These are phyloP conservation scores for Malacosoma neustria DNA, from an alignment of 2,888 invertebrate genomes.

Conservation along the genomic window DNA sequence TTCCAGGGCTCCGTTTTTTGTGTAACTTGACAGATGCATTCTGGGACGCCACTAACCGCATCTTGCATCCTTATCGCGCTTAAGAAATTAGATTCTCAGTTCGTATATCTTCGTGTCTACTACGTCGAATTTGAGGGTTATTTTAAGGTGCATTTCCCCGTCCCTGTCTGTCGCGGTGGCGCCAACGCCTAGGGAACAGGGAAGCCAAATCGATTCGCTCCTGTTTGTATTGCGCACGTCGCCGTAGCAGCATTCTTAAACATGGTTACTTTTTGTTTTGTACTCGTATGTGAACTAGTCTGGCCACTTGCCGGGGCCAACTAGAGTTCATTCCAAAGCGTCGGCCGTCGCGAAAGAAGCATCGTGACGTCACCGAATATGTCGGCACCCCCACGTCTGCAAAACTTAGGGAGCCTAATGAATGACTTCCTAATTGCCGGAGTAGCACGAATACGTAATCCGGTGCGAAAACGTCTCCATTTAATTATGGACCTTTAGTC, in stretches of 20 bases:
- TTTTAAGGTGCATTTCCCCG: conserved; percentile 58
- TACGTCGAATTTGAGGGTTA: conserved; percentile 61
- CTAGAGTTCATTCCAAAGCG: conserved; percentile 31
- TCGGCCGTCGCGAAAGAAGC: conserved; percentile 44
- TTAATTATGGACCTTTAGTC: conserved; percentile 65
- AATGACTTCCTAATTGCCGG: conserved; percentile 75
- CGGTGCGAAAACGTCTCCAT: conserved; percentile 48
- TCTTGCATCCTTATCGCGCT: conserved; percentile 66
- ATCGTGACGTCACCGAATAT: conserved; percentile 48
- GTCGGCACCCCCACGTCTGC: conserved; percentile 71
- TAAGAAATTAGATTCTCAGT: conserved; percentile 55
- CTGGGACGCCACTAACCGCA: conserved; percentile 67
- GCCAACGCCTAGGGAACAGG: conserved; percentile 46
- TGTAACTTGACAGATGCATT: conserved; percentile 70
- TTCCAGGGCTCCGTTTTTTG: conserved; percentile 65
- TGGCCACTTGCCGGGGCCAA: conserved; percentile 18
- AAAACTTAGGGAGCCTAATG: conserved; percentile 74
- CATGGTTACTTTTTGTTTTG: conserved; percentile 49
- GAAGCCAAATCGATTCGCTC: conserved; percentile 44
- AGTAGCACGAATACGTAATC: conserved; percentile 65
- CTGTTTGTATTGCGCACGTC: conserved; percentile 53
- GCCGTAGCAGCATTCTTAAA: conserved; percentile 50
- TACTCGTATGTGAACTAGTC: background rate
- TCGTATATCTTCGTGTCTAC: conserved; percentile 35
- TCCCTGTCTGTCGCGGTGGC: conserved; percentile 64